Evolutionary conservation across 2,888 invertebrate species (phyloP).

Genomic region (Hypomecis punctinalis): DNA sequence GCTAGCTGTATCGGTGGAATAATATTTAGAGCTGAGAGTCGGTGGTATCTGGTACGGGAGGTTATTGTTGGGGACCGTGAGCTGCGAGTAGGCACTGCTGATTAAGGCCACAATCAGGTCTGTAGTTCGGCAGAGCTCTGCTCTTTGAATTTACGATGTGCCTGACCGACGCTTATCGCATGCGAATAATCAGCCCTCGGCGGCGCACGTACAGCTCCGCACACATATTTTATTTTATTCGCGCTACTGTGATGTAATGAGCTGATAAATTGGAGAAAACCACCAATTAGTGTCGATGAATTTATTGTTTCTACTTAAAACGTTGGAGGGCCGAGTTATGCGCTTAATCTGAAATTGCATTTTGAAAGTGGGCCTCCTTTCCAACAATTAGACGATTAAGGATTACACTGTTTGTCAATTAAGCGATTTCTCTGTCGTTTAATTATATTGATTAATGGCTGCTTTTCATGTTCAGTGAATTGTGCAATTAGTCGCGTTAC

Average conservation of each 20-base stretch:
- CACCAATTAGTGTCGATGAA: slow-evolving; percentile 86
- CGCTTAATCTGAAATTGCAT: slow-evolving; percentile 80
- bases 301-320: slow-evolving; percentile 85
- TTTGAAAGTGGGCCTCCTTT: slow-evolving; percentile 67
- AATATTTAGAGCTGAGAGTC: slow-evolving; percentile 43
- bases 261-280: slow-evolving; percentile 85
- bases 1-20: slow-evolving; percentile 23
- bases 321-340: slow-evolving; percentile 79
- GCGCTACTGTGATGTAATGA: slow-evolving; percentile 86
- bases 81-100: slow-evolving; percentile 70
- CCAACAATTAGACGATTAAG: slow-evolving; percentile 51
- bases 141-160: slow-evolving; percentile 85
- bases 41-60: slow-evolving; percentile 38
- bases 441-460: slow-evolving; percentile 39
- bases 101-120: slow-evolving; percentile 83
- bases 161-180: slow-evolving; percentile 84
- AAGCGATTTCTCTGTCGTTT: slow-evolving; percentile 36
- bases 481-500: slow-evolving; percentile 33
- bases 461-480: slow-evolving; percentile 28
- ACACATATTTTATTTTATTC: slow-evolving; percentile 85
- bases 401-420: slow-evolving; percentile 48
- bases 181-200: slow-evolving; percentile 84
- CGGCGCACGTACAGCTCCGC: slow-evolving; percentile 81
- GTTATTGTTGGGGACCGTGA: slow-evolving; percentile 37
- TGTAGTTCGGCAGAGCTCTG: slow-evolving; percentile 80